Conservation (phyloP, 1,140 invertebrate genomes). For the Calliphora vicina region DNA sequence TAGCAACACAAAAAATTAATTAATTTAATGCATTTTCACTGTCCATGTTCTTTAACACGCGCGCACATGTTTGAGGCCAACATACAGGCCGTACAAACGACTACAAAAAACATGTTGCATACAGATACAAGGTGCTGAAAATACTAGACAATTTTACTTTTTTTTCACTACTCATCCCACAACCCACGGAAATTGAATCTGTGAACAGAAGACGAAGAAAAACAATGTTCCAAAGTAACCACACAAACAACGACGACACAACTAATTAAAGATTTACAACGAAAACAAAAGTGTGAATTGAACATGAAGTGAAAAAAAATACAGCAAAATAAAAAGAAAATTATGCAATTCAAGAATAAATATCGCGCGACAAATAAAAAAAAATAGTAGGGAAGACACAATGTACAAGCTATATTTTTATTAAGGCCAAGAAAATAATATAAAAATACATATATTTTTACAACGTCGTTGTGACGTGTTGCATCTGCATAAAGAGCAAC, state of each 20-base stretch:
- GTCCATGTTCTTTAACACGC: neutral
- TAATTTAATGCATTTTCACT: neutral
- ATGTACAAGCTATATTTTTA: neutral
- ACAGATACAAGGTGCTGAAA: constrained; percentile 12
- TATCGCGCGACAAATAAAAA: neutral
- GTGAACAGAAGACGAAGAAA: neutral
- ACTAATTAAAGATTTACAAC: constrained; percentile 1
- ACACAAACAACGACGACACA: constrained; percentile 10
- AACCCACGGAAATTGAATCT: neutral
- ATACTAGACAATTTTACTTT: neutral
- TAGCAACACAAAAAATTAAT: neutral
- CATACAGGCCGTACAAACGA: neutral
- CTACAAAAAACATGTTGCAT: neutral
- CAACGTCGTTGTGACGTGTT: neutral
- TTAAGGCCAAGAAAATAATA: neutral
- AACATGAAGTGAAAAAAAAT: neutral
- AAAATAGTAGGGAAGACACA: neutral
- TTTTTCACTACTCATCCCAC: neutral
- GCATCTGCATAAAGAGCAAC: neutral
- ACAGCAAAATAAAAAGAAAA: neutral
- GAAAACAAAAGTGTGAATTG: constrained; percentile 16
- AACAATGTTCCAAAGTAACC: neutral
- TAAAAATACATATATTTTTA: neutral
- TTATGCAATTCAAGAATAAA: neutral
- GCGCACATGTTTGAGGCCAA: neutral